phyloP scores from a whole-genome alignment of 2,797 vertebrate species.

The Enteromius mattozi region DNA sequence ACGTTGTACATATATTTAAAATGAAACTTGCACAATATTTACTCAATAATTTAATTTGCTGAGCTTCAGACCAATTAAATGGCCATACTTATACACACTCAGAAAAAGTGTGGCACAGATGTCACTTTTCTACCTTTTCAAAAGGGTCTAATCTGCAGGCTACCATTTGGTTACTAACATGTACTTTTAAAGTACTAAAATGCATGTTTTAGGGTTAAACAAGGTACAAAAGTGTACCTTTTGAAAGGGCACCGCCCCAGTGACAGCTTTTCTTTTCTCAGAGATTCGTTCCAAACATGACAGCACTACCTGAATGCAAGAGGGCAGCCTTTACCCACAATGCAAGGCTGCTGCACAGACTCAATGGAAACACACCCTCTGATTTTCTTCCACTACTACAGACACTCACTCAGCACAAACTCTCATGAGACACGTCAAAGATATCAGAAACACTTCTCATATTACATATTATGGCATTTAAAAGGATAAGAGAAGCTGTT shows the following conservation, averaged over 20 bases:
- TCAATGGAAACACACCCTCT: constrained; percentile 9
- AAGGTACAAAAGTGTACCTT: background rate
- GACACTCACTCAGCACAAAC: background rate
- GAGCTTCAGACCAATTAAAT: background rate
- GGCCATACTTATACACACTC: background rate
- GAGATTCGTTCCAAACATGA: background rate
- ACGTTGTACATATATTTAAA: no score
- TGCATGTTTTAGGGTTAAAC: background rate
- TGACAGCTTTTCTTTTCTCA: background rate
- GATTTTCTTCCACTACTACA: background rate
- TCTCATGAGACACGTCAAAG: background rate
- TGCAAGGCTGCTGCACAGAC: background rate
- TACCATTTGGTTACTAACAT: background rate
- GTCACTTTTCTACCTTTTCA: background rate
- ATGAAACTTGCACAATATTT: no score
- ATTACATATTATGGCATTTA: no score
- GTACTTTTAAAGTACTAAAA: background rate
- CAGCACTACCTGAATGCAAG: background rate
- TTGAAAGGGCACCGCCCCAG: background rate
- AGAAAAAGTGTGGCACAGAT: background rate
- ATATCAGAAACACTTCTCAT: background rate
- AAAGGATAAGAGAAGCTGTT: background rate
- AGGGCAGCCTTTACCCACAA: constrained; percentile 24
- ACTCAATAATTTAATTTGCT: background rate
- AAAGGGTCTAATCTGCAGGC: background rate